Evolutionary conservation across 2,113 vertebrate genomes (phyloP).

Genomic region (Alethe castanea): DNA sequence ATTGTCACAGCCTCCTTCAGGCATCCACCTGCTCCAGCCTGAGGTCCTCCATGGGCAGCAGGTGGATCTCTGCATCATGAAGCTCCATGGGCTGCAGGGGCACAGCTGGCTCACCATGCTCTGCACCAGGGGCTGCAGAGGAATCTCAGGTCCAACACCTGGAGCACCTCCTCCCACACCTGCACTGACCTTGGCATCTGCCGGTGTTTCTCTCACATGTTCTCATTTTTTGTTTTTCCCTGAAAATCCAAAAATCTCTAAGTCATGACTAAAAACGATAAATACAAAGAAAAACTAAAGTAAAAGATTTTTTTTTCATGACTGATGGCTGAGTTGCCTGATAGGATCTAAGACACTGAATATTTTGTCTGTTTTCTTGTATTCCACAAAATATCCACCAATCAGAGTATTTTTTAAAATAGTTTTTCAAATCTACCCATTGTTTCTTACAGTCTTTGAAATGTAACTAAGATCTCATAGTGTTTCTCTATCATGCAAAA

Average conservation of each 20-base stretch:
- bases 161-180: neutral
- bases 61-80: neutral
- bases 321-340: neutral
- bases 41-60: neutral
- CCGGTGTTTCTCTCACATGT: neutral
- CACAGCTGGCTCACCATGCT: neutral
- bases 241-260: neutral
- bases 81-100: neutral
- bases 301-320: neutral
- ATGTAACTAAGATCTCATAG: neutral
- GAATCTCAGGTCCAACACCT: neutral
- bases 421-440: neutral
- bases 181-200: neutral
- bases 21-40: neutral
- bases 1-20: neutral
- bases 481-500: neutral
- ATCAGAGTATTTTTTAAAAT: neutral
- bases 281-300: neutral
- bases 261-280: neutral
- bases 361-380: neutral
- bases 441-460: neutral
- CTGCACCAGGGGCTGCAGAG: rapidly evolving
- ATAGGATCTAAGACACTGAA: neutral
- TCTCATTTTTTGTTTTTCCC: neutral
- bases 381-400: neutral